These are phyloP conservation scores for Esox masquinongy DNA, from an alignment of 2,797 vertebrate genomes.

Conservation along the genomic window DNA sequence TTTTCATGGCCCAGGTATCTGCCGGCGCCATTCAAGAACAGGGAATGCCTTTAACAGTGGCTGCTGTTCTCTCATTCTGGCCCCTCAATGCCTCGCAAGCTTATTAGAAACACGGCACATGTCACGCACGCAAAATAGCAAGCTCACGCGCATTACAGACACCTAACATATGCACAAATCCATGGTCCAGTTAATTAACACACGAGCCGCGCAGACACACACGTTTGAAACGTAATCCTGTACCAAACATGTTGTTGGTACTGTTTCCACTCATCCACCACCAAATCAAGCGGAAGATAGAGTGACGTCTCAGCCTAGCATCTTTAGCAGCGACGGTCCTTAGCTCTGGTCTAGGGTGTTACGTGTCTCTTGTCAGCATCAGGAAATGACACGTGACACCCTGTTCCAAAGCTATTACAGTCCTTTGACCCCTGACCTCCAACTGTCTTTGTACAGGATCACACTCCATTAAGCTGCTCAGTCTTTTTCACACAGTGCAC, in stretches of 20 bases:
- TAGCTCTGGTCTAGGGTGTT: background rate
- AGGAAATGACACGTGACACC: background rate
- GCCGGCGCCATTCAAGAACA: slow-evolving; percentile 71
- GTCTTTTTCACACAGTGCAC: slow-evolving; percentile 11
- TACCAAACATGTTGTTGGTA: slow-evolving; percentile 22
- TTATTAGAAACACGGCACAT: slow-evolving; percentile 39
- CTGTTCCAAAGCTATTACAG: background rate
- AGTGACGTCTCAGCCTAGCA: slow-evolving; percentile 13
- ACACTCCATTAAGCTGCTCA: background rate
- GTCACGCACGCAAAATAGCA: slow-evolving; percentile 26
- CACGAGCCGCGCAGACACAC: slow-evolving; percentile 15
- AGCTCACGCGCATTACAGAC: slow-evolving; percentile 18
- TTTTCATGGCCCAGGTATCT: slow-evolving; percentile 61
- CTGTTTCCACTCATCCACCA: slow-evolving; percentile 24
- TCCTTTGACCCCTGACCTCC: background rate
- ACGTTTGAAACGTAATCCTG: slow-evolving; percentile 27
- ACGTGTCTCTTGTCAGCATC: background rate
- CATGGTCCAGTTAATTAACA: background rate
- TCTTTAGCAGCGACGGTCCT: slow-evolving; percentile 44
- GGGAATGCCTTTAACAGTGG: slow-evolving; percentile 21
- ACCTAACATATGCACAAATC: background rate
- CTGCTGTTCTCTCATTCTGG: slow-evolving; percentile 71
- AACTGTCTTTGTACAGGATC: background rate
- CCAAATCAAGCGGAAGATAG: background rate
- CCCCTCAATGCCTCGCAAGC: slow-evolving; percentile 46